Base-by-base conservation (phyloP, 1,140 invertebrate genomes). In the Rhysida immarginata region DNA sequence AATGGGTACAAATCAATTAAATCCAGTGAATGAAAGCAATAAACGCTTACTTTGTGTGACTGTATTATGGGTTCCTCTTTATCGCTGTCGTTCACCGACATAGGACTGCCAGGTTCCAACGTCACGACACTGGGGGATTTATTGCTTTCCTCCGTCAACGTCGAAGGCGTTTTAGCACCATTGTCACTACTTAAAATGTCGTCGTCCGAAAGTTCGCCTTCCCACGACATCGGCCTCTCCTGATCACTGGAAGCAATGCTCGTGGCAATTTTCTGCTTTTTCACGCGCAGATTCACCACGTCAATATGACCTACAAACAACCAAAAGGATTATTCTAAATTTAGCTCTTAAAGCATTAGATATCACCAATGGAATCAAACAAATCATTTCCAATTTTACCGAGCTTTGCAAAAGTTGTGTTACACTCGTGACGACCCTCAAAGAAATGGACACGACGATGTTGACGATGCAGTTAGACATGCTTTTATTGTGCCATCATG, bases 141-240 rank as follows among this genome's bases (percentile, higher is more conserved):
- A 26, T 25, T 26, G 49, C 49, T 51, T 11, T 27, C 49, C 21
- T 51, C 49, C 8, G 49, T 51, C 49, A 52, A 16, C 5, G 49
- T 54, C 20, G 44, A 29, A 0, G 45, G 54, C 48, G 48, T 41
- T 25, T 48, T 44, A 14, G 26, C 25, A n/a, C 43, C 50, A 21
- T 42, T 27, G 5, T 44, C 50, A 21, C 29, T 45, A 46, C 51
- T 56, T 50, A 59, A 48, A 29, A 50, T 49, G 24, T 59, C 59
- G 65, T 78, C 76, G 63, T 91, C 87, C 1, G 85, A 89, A 0
- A 91, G 71, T 68, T 89, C 87, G 16, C 87, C 87, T 67, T 91
- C 87, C 87, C 87, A 90, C 1, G 86, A 90, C 87, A 91, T 91
- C 16, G 87, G 87, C 35, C 87, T 69, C 61, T 80, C 78, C 50